A percentile compares a stretch with the other conserved stretches of the same genome.
phyloP scores from a whole-genome alignment of 2,797 vertebrate species.

The Hemibagrus guttatus region DNA sequence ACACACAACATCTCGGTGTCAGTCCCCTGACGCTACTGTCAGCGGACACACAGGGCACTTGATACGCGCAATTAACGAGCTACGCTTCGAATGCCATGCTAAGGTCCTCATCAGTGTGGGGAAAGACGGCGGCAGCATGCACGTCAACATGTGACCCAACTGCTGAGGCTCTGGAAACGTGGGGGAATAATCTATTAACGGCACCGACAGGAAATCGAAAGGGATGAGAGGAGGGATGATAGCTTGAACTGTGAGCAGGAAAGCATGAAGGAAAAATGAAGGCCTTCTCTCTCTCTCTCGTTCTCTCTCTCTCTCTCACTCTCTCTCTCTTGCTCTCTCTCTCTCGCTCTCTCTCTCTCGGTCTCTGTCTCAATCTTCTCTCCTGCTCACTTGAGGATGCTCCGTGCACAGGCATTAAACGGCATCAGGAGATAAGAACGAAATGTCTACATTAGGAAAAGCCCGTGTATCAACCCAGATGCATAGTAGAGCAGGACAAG shows the following conservation, averaged over 20 bases:
- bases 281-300: constrained; percentile 31
- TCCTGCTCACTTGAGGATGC: constrained; percentile 12
- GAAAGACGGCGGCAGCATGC: constrained; percentile 36
- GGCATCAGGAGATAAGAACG: constrained; percentile 42
- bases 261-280: constrained; percentile 58
- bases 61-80: constrained; percentile 51
- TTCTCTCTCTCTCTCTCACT: not conserved
- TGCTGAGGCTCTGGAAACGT: constrained; percentile 40
- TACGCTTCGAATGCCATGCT: constrained; percentile 29
- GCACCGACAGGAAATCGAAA: constrained; percentile 59
- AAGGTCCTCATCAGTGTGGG: constrained; percentile 44
- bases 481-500: not conserved
- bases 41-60: constrained; percentile 48
- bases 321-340: constrained; percentile 16
- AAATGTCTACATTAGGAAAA: constrained; percentile 39
- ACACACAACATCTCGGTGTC: constrained; percentile 47
- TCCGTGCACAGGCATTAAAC: constrained; percentile 41
- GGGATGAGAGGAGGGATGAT: constrained; percentile 58
- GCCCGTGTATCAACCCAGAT: constrained; percentile 10
- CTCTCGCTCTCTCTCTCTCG: not conserved
- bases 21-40: constrained; percentile 46
- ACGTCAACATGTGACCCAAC: constrained; percentile 47
- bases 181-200: constrained; percentile 60
- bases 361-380: constrained; percentile 2
- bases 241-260: constrained; percentile 53